phyloP scores from a whole-genome alignment of 2,888 invertebrate species.

The Choristoneura rosaceana region DNA sequence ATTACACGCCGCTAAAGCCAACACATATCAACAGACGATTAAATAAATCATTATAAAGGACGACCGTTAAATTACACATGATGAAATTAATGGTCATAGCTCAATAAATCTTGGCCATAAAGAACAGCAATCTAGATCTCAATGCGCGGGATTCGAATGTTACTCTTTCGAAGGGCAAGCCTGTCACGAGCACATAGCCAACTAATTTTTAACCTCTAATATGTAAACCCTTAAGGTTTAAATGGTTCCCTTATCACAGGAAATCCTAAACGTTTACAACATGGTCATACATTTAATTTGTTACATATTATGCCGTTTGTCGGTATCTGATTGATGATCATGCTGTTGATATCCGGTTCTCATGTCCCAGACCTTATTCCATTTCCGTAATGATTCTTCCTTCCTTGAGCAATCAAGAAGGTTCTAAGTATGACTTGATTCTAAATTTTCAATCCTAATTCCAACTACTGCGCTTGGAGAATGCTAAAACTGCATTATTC shows the following conservation, averaged over 20 bases:
- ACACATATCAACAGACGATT: conserved; percentile 7
- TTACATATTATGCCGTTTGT: not conserved
- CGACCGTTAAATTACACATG: conserved; percentile 40
- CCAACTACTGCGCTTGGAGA: not conserved
- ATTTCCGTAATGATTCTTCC: not conserved
- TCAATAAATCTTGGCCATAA: conserved; percentile 35
- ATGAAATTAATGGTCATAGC: conserved; percentile 41
- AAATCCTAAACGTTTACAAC: conserved; percentile 25
- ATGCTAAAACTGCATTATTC: not conserved
- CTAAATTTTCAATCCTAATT: not conserved
- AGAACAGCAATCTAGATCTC: conserved; percentile 43
- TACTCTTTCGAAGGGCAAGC: conserved; percentile 37
- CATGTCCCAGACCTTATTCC: not conserved
- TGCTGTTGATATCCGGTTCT: conserved; percentile 5
- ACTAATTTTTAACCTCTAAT: conserved; percentile 27
- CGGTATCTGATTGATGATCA: not conserved
- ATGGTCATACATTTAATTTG: not conserved
- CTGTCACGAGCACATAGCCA: conserved; percentile 30
- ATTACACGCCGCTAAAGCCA: not conserved
- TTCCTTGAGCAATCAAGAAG: not conserved
- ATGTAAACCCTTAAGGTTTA: conserved; percentile 28
- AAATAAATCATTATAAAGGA: conserved; percentile 35
- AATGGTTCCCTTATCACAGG: conserved; percentile 30
- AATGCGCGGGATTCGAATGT: conserved; percentile 36
- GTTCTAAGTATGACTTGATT: not conserved